Evolutionary conservation across 2,797 vertebrate species (phyloP), one percentile per base, ranked within the genome.

Genomic region (Salarias fasciatus): DNA sequence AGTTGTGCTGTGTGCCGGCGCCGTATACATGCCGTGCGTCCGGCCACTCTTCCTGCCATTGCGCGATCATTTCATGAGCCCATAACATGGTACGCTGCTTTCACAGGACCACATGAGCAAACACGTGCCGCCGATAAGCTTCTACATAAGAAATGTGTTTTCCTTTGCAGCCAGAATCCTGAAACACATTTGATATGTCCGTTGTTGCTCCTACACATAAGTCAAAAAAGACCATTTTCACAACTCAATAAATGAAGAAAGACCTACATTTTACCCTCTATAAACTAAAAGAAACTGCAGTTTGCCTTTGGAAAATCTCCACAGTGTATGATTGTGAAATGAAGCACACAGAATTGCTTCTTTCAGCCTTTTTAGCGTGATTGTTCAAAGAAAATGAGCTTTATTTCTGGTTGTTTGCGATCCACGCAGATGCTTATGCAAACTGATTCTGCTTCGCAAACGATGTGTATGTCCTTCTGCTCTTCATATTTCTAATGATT

Each of bases 141-240:
- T 24, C 6, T 29, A 30, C 38, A 59, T 15, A 49, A 36, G n/a
- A 62, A 64, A 31, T 4, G 24, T 18, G 38, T 52, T 68, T 59
- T 75, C 66, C 75, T 57, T 65, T 10, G 5, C 18, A 54, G 13
- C 33, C 33, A 35, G 9, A 35, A 2, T 35, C 33, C 33, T 35
- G 6, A 35, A n/a, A 35, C 33, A 6, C 6, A 6, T 9, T 35
- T 9, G 33, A 35, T 2, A 35, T 3, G 2, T 35, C 1, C n/a
- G n/a, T n/a, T n/a, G n/a, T n/a, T n/a, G n/a, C n/a, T n/a, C n/a
- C n/a, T n/a, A n/a, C n/a, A n/a, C n/a, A n/a, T n/a, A n/a, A n/a
- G n/a, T n/a, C n/a, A n/a, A n/a, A n/a, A n/a, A 5, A 31, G 9
- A 35, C 1, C 9, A 35, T 35, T 33, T 24, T 24, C 1, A 35